These are phyloP conservation scores for Platyrinchus mystaceus DNA, from an alignment of 2,797 vertebrate genomes.

Conservation along the genomic window DNA sequence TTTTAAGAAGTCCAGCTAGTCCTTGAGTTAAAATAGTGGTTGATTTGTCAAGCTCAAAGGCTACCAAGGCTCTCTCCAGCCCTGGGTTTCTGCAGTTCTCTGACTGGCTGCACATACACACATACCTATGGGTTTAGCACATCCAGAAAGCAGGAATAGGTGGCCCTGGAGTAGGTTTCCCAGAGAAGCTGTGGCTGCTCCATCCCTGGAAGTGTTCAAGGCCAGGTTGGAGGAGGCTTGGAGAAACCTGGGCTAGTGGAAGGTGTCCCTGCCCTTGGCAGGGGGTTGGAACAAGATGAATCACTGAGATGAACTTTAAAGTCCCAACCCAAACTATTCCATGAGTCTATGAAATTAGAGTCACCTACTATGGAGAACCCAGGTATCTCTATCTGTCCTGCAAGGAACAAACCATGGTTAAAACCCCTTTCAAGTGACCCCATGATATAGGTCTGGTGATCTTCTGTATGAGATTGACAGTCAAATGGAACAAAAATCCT, in stretches of 20 bases:
- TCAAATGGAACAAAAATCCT: not conserved
- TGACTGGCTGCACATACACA: not conserved
- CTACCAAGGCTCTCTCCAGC: not conserved
- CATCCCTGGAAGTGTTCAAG: not conserved
- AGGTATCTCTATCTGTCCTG: not conserved
- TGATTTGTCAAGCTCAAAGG: not conserved
- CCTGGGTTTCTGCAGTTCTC: not conserved
- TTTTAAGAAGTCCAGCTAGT: not conserved
- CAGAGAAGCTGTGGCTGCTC: not conserved
- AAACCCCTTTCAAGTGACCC: not conserved
- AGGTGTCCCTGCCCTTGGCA: not conserved
- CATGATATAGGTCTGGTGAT: not conserved
- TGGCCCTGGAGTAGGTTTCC: not conserved
- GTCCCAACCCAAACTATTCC: not conserved
- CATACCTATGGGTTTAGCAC: not conserved
- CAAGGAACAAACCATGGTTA: not conserved
- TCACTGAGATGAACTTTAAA: rapidly evolving
- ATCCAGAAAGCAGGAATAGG: not conserved
- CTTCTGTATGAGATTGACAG: rapidly evolving
- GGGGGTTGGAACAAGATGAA: rapidly evolving
- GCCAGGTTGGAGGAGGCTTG: rapidly evolving
- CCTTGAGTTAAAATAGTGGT: not conserved
- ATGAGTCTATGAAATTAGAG: not conserved
- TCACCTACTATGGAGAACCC: not conserved
- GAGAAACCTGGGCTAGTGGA: rapidly evolving